Percentiles rank a stretch among this genome's conserved stretches.
Conservation (phyloP, 2,113 vertebrate species). For the Salvelinus sp. region DNA sequence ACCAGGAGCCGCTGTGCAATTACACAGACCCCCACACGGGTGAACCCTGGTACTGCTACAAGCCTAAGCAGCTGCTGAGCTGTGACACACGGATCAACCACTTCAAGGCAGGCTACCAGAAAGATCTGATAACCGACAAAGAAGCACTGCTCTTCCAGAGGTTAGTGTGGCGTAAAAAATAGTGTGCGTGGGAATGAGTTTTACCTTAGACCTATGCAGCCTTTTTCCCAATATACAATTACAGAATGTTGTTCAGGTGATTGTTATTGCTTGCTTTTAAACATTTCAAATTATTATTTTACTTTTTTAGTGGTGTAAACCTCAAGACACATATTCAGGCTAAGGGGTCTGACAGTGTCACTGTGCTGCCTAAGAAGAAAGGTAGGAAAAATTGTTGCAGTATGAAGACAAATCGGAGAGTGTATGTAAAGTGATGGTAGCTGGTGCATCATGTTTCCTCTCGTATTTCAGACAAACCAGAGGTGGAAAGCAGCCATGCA, state of each 20-base stretch:
- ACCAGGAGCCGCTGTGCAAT: too few relatives aligned
- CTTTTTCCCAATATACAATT: too few relatives aligned
- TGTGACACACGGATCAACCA: too few relatives aligned
- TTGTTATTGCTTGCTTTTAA: neutral
- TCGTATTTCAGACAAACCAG: constrained; percentile 39
- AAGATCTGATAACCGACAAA: constrained; percentile 81
- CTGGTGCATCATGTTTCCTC: neutral
- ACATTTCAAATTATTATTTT: constrained; percentile 1
- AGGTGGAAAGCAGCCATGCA: constrained; percentile 32
- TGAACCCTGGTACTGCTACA: too few relatives aligned
- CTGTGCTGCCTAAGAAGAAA: constrained; percentile 76
- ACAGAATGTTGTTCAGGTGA: too few relatives aligned
- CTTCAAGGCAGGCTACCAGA: constrained; percentile 75
- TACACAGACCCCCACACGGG: too few relatives aligned
- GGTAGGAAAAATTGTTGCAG: constrained; percentile 65
- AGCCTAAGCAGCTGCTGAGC: too few relatives aligned
- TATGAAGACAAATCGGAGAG: neutral
- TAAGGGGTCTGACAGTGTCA: constrained; percentile 82
- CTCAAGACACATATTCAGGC: constrained; percentile 85
- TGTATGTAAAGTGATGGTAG: neutral
- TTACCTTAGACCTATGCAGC: too few relatives aligned
- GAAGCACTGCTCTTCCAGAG: constrained; percentile 89
- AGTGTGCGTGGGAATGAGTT: too few relatives aligned
- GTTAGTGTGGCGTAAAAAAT: constrained; percentile 55
- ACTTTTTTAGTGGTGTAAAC: constrained; percentile 80